Base-by-base conservation (phyloP, 2,797 vertebrate species). In the Myotis findleyi region DNA sequence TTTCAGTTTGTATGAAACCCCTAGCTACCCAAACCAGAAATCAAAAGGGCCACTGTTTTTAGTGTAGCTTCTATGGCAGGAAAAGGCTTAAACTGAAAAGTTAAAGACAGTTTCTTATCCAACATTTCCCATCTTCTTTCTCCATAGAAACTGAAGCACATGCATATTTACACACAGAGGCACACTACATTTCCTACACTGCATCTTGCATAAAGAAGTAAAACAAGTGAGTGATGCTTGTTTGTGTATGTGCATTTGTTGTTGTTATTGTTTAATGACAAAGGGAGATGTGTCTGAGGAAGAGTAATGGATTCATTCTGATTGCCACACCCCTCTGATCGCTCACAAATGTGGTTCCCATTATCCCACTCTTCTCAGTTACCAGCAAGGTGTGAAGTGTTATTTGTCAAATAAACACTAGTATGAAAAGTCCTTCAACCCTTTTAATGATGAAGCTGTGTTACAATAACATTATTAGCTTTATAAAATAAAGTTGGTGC, bases 1-100 rank as follows among this genome's bases (percentile, higher is more conserved):
- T 83, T 87, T 81, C 80, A 38, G 87, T 91, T 44, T 79, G 87
- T 89, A 2, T 55, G 87, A 80, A 87, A 87, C 49, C 20, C 53
- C 30, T 53, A 36, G 16, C 13, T 69, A 72, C 17, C 10, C 27
- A 91, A 83, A 91, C 30, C 33, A 85, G 83, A 89, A 95, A 47
- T 92, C 64, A 93, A 66, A 93, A 86, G 71, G 59, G 41, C 49
- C 27, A 62, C n/a, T 13, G 6, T n/a, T n/a, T 30, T 79, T 44
- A 12, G 12, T 75, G 36, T 13, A 33, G 33, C 66, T 68, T 83
- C 62, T 69, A 38, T 91, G 17, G 38, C 18, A 49, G 36, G 87
- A 85, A 84, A 83, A 20, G 20, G 2, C 11, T 69, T 81, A 23
- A 55, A 33, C 10, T 49, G 10, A 59, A 69, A 81, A 33, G 3